Evolutionary conservation across 2,888 invertebrate genomes (phyloP), one percentile per base, ranked within the genome.

Genomic region (Epistrophella euchroma): DNA sequence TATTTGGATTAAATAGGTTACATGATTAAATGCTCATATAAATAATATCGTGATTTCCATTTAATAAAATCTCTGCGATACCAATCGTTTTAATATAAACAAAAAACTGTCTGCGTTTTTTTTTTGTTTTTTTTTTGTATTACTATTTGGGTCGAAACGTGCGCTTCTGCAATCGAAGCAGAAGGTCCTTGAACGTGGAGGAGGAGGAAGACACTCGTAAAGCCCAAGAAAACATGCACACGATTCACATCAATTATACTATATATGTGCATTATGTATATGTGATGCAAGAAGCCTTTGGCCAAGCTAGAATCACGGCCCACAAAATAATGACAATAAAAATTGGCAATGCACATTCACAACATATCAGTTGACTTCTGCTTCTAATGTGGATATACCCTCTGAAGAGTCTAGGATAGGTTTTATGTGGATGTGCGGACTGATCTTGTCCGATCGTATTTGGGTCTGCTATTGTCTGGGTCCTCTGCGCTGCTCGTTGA

Each of bases 391-490:
- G 75, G 64, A 71, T 68, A 66, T 28, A 28, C 66, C 17, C 52
- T 64, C 4, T 22, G 32, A 52, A 66, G 22, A 37, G 60, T 60
- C 17, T 60, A 15, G 13, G 22, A 52, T 50, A 56, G 28, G 28
- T n/a, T 7, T 7, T 7, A 15, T 28, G 25, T 47, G 32, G 32
- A 55, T 71, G 83, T 62, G 72, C 52, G 77, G 70, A 78, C 32
- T 58, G 77, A 81, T 76, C 85, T 81, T 81, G 77, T 77, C 70
- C 62, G 62, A 68, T 86, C 74, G 73, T 71, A 86, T 86, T 86
- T 81, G 86, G 82, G 70, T 70, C 71, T 80, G 58, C 76, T 70
- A 86, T 86, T 81, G 82, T 78, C 82, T 78, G 76, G 60, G 60
- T 1, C 40, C 35, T 35, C 58, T 58, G 25, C n/a, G 52, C 9